Conservation (phyloP, 2,888 invertebrate genomes). For the Lutraria lutraria region DNA sequence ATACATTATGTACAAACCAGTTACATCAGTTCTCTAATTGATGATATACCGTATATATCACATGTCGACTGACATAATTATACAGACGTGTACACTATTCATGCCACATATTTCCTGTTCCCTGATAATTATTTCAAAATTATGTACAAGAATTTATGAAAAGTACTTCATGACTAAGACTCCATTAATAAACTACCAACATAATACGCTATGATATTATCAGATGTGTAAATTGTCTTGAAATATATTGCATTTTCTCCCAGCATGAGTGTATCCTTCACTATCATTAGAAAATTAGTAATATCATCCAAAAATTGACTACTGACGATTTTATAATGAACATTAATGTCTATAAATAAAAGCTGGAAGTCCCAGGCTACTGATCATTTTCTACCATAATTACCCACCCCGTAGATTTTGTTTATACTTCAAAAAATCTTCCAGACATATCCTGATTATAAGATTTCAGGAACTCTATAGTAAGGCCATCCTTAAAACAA, state of each 20-base stretch:
- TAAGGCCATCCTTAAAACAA: too few species aligned
- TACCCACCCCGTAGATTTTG: not conserved
- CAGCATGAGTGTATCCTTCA: not conserved
- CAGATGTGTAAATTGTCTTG: not conserved
- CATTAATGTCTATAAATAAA: not conserved
- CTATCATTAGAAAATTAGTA: conserved; percentile 5
- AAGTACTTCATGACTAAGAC: not conserved
- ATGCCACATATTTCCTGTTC: not conserved
- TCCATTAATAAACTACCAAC: not conserved
- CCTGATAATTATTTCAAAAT: not conserved
- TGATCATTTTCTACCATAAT: not conserved
- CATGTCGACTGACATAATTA: not conserved
- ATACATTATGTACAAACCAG: too few species aligned
- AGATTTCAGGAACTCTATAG: not conserved
- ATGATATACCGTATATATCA: too few species aligned
- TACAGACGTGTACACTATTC: not conserved
- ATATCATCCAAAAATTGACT: not conserved
- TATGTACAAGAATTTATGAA: not conserved
- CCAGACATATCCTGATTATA: not conserved
- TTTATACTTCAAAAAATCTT: not conserved
- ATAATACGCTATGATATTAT: not conserved
- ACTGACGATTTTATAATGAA: not conserved
- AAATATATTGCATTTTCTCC: not conserved
- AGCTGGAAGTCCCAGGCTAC: not conserved
- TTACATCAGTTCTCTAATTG: too few species aligned